Percentiles rank a stretch among this genome's conserved stretches.
These are phyloP conservation scores for Solenopsis invicta DNA, from an alignment of 1,140 invertebrate genomes.

Conservation along the genomic window DNA sequence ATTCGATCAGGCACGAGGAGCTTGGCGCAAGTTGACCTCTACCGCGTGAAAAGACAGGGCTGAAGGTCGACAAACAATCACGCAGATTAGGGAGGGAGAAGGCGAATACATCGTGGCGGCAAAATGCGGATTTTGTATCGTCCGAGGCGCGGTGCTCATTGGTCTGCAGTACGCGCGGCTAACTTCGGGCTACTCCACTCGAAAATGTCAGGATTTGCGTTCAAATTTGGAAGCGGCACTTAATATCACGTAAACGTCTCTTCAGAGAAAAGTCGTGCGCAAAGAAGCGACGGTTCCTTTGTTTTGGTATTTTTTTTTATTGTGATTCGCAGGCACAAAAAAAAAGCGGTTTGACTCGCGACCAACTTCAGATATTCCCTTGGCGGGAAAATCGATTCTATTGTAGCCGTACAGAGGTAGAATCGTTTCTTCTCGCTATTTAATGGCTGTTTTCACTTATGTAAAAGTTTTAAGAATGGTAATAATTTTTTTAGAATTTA, in stretches of 20 bases:
- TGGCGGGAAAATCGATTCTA: background rate
- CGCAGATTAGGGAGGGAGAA: background rate
- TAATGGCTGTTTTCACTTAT: background rate
- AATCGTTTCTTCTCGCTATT: background rate
- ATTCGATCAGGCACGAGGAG: constrained; percentile 44
- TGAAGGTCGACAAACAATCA: constrained; percentile 78
- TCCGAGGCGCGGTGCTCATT: constrained; percentile 47
- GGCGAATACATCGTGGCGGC: background rate
- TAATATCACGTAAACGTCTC: too few relatives aligned
- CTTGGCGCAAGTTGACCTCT: constrained; percentile 78
- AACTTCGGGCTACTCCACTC: background rate
- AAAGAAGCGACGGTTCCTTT: background rate
- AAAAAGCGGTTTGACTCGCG: too few relatives aligned
- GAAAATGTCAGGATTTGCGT: too few relatives aligned
- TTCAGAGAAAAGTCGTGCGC: too few relatives aligned
- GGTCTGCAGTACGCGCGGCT: constrained; percentile 3
- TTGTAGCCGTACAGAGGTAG: background rate
- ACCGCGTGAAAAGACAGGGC: constrained; percentile 64
- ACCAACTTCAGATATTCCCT: background rate
- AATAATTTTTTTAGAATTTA: too few relatives aligned
- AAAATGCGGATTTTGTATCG: constrained; percentile 39
- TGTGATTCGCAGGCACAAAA: background rate
- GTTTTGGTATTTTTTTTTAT: background rate
- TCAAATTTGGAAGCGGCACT: too few relatives aligned
- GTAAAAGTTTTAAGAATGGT: too few relatives aligned